These are phyloP conservation scores for Pogoniulus pusillus DNA, from an alignment of 2,797 vertebrate genomes.

Conservation along the genomic window DNA sequence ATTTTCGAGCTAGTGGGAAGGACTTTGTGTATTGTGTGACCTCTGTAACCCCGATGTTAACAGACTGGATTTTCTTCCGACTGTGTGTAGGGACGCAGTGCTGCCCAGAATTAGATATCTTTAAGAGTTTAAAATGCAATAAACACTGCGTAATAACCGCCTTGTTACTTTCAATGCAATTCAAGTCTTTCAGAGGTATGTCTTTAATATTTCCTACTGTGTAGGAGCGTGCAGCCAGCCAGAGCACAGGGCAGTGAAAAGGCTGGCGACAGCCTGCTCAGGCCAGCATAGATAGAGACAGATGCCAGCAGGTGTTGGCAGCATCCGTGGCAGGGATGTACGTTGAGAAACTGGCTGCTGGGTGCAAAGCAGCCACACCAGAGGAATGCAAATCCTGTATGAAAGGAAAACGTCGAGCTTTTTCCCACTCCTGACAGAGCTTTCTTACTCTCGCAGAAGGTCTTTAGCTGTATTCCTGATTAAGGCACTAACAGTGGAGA, in stretches of 20 bases:
- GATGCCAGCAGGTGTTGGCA: slow-evolving; percentile 43
- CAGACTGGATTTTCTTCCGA: slow-evolving; percentile 85
- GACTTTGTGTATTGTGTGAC: slow-evolving; percentile 78
- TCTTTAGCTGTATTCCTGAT: slow-evolving; percentile 70
- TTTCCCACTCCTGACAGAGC: slow-evolving; percentile 62
- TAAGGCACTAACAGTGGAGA: slow-evolving; percentile 70
- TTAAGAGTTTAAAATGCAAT: slow-evolving; percentile 84
- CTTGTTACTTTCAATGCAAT: slow-evolving; percentile 86
- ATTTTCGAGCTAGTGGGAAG: slow-evolving; percentile 80
- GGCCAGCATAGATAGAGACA: slow-evolving; percentile 65
- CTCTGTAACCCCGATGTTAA: slow-evolving; percentile 77
- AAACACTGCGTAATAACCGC: slow-evolving; percentile 82
- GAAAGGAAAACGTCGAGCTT: slow-evolving; percentile 47
- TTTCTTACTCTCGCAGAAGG: slow-evolving; percentile 42
- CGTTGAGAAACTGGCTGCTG: slow-evolving; percentile 56
- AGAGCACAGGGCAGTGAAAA: slow-evolving; percentile 66
- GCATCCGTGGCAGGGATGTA: slow-evolving; percentile 61
- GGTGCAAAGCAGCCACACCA: slow-evolving; percentile 39
- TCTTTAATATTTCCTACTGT: slow-evolving; percentile 84
- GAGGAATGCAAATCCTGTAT: slow-evolving; percentile 38
- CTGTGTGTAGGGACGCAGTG: slow-evolving; percentile 86
- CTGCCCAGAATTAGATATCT: slow-evolving; percentile 86
- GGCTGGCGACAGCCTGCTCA: slow-evolving; percentile 72
- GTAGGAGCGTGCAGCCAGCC: slow-evolving; percentile 81
- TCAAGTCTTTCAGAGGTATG: slow-evolving; percentile 86